Base-by-base conservation (phyloP, 2,113 vertebrate genomes). In the Prionailurus bengalensis region DNA sequence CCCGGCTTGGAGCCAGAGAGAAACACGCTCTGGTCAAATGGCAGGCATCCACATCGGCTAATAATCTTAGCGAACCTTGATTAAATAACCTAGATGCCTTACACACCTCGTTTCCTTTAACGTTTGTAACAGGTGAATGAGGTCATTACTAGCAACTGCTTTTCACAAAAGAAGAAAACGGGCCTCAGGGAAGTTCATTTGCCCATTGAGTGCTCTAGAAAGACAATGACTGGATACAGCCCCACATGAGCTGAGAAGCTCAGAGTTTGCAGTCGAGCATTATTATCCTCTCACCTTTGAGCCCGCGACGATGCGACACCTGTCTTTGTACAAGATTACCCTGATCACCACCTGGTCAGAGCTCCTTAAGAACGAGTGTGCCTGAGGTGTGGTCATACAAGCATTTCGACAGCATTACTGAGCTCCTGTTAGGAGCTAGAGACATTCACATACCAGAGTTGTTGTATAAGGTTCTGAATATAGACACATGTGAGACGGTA, bases 71-170 rank as follows among this genome's bases (percentile, higher is more conserved):
- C 33, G 45, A 42, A 36, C 66, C 25, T 42, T 23, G 51, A 29
- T 36, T 36, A 79, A 87, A 39, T 6, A 6, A n/a, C 51, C 51
- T 55, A 29, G 66, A 8, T 4, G 13, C n/a, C 15, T 42, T 17
- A 9, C 2, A 0, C 5, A 15, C 1, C 0, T 25, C 17, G 53
- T 61, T 51, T 78, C 12, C 5, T 31, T 63, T 55, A 15, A 58
- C 58, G 1, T 7, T 65, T 53, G 13, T 4, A n/a, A 51, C 36
- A 19, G 2, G 4, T 6, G 1, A 11, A 27, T 42, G 16, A 58
- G 36, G 16, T 27, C 29, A 11, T 91, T 13, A 14, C 45, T 33
- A 36, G 55, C 14, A 79, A 89, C 11, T 4, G 1, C 63, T 36
- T 78, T 87, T 63, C 70, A 79, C 68, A 19, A 39, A 90, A 45